These are phyloP conservation scores for Rotaria magnacalcarata DNA, from an alignment of 2,888 invertebrate species.

Conservation along the genomic window DNA sequence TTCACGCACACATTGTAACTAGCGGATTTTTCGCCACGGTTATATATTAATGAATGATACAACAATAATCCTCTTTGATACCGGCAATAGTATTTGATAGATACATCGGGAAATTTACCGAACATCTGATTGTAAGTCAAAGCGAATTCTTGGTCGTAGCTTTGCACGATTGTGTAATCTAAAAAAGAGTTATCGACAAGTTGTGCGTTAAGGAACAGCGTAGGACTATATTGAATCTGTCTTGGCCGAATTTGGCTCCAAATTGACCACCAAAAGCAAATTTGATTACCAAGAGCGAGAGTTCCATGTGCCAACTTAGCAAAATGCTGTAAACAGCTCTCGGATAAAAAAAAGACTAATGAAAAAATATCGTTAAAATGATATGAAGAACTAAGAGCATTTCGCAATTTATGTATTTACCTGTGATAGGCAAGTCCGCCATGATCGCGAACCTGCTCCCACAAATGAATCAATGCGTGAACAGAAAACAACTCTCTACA, in stretches of 20 bases:
- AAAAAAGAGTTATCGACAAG: neutral
- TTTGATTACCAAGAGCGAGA: neutral
- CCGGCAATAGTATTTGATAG: neutral
- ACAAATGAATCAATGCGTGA: neutral
- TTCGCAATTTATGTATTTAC: neutral
- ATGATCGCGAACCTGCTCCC: neutral
- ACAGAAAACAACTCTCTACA: neutral
- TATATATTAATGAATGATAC: neutral
- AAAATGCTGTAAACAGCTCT: neutral
- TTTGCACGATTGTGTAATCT: neutral
- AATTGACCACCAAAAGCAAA: neutral
- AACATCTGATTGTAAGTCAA: neutral
- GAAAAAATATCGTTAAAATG: neutral
- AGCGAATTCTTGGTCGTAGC: neutral
- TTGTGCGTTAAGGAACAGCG: neutral
- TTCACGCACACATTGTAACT: neutral
- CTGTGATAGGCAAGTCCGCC: neutral
- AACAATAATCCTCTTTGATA: neutral
- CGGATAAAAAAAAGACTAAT: neutral
- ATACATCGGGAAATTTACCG: neutral
- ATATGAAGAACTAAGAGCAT: too few species aligned
- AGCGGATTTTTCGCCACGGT: neutral
- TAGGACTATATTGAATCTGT: neutral
- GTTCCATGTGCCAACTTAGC: neutral
- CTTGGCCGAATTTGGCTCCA: neutral